A percentile compares a stretch with the other conserved stretches of the same genome.
These are phyloP conservation scores for Ceratina calcarata DNA, from an alignment of 1,140 invertebrate species.

Conservation along the genomic window DNA sequence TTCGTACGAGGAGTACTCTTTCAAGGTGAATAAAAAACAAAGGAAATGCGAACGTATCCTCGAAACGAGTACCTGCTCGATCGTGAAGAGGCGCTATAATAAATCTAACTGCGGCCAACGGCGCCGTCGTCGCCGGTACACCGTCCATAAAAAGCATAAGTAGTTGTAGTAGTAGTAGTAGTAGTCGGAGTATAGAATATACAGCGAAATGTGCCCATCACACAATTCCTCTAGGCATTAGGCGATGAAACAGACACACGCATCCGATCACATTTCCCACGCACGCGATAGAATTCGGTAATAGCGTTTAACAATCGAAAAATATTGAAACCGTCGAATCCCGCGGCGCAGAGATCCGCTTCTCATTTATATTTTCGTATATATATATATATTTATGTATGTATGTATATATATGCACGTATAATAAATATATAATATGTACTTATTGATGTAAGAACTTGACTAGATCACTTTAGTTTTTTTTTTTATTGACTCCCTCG, in stretches of 20 bases:
- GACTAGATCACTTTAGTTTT: slow-evolving; percentile 79
- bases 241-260: slow-evolving; percentile 42
- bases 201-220: slow-evolving; percentile 34
- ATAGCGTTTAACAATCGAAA: slow-evolving; percentile 66
- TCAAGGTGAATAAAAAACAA: slow-evolving; percentile 15
- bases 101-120: slow-evolving; percentile 45
- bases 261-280: slow-evolving; percentile 11
- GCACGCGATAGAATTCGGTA: slow-evolving; percentile 59
- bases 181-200: not conserved
- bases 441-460: slow-evolving; percentile 66
- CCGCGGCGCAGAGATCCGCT: slow-evolving; percentile 14
- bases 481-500: slow-evolving; percentile 65
- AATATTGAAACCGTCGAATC: slow-evolving; percentile 54
- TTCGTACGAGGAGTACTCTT: slow-evolving; percentile 37
- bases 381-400: slow-evolving; percentile 7
- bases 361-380: slow-evolving; percentile 38
- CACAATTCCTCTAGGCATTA: slow-evolving; percentile 44
- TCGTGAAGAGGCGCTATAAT: slow-evolving; percentile 38
- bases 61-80: slow-evolving; percentile 36
- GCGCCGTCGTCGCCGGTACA: not conserved
- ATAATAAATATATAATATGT: slow-evolving; percentile 49
- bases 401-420: not conserved
- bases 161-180: slow-evolving; percentile 22
- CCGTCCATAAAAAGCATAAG: slow-evolving; percentile 40
- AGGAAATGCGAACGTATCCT: not conserved